Base-by-base conservation (phyloP, 1,140 invertebrate species). In the Trichomalopsis sarcophagae region DNA sequence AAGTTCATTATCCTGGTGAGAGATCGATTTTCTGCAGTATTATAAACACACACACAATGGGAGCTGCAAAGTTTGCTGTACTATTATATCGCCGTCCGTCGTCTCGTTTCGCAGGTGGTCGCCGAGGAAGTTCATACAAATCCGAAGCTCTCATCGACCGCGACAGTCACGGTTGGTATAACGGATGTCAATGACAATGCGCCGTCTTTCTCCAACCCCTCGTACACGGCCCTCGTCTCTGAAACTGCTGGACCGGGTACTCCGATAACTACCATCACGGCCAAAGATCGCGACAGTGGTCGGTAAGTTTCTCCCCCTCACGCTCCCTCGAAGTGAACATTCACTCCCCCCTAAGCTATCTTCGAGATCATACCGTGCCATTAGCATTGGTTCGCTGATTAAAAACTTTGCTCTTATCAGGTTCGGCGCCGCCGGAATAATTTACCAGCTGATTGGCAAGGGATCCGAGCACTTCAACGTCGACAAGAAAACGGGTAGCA, bases 151-250 rank as follows among this genome's bases (percentile, higher is more conserved):
- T 97, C 96, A 0, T 98, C 97, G 1, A 98, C 97, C 5, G 97
- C 97, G 0, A 98, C 97, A 17, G 96, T 99, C 3, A 97, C 96
- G 0, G 95, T 99, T 1, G 95, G 95, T 14, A 95, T 98, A 62
- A 94, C 95, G 10, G 97, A 99, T 93, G 96, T 96, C n/a, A 98
- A 98, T 93, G 97, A 98, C 93, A 98, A 98, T 92, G 95, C 96
- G 7, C 97, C 98, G 5, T 94, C 94, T 17, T 98, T 98, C 91
- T 94, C 95, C 40, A 95, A 96, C 88, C 95, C 96, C 71, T 95
- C 95, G 14, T 98, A 97, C 90, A 95, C 95, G 1, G 95, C 95
- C 1, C 91, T 89, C 6, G 95, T 98, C 27, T 95, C 95, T 0
- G 98, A 99, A 93, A 95, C 95, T 11, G 96, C 97, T 0, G 88